Base-by-base conservation (phyloP, 64 coral and sea anemone genomes). In the Stichodactyla mertensii region DNA sequence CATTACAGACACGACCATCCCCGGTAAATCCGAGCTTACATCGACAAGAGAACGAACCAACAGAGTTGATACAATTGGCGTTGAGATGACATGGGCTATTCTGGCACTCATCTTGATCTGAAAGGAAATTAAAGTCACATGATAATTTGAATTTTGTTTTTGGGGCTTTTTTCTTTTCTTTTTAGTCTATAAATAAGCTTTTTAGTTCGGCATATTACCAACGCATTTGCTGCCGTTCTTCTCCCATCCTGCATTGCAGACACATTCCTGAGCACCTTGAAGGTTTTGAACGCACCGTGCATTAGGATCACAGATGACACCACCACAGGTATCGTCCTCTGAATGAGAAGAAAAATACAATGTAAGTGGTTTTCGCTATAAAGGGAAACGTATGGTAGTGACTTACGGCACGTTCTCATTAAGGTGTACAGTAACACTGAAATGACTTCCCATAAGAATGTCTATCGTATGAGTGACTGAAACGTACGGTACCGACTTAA, bases 61-160 rank as follows among this genome's bases (percentile, higher is more conserved):
- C 78, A 13, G 85, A 89, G 84, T 95, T 95, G 87, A 66, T 86
- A 69, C 94, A 95, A 45, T 92, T 64, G 11, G 94, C 91, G 57
- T 95, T 89, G 59, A 60, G 31, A 16, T 87, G 94, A 57, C 94
- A 95, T 16, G 71, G 60, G 60, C 83, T 81, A 81, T 89, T 89
- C 66, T 77, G 56, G 66, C 94, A 95, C 74, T 95, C 94, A 85
- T 95, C 84, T 78, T 89, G 51, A 82, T 95, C 94, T 95, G 53
- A 0, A 55, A 53, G n/a, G n/a, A 14, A 11, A 45, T 2, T 45
- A 45, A 45, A 45, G 36, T 45, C 36, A 45, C 36, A 4, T 45
- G 1, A 45, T 45, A 45, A 2, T 45, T 45, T 45, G 0, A 45
- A 45, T 45, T 45, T 45, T 2, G 36, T 45, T 45, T 45, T 45